phyloP scores from a whole-genome alignment of 2,797 vertebrate genomes.

The Pristis pectinata region DNA sequence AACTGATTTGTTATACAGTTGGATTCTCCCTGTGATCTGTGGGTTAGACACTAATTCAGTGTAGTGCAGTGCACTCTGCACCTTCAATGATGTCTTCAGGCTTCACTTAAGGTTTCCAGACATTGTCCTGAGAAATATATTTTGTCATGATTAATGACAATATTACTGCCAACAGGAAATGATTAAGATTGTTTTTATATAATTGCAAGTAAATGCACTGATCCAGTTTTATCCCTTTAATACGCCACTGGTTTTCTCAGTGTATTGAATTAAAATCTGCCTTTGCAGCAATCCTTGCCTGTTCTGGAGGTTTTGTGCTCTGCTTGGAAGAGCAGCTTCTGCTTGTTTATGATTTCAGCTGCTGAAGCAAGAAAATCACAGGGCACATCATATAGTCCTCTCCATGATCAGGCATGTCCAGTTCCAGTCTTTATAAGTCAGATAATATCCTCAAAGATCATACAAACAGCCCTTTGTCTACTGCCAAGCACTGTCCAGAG shows the following conservation, averaged over 20 bases:
- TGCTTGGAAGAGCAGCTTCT: background rate
- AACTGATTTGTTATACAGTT: background rate
- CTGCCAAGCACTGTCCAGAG: background rate
- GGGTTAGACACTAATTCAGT: background rate
- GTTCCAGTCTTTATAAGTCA: background rate
- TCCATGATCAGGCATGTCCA: background rate
- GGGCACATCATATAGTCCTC: background rate
- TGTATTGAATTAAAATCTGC: background rate
- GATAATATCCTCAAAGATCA: background rate
- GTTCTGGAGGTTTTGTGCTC: background rate
- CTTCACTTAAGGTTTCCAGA: background rate
- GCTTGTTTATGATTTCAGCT: background rate
- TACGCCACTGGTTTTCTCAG: background rate
- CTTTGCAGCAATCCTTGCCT: background rate
- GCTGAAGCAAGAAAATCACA: background rate
- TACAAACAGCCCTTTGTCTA: background rate
- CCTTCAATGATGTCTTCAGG: background rate
- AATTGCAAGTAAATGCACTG: background rate
- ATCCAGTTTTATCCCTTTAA: background rate
- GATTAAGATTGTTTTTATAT: too few relatives aligned
- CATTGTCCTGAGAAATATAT: background rate
- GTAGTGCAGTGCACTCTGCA: background rate
- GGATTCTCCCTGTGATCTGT: background rate
- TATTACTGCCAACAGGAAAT: background rate
- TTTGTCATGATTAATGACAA: constrained; percentile 6